These are phyloP conservation scores for Columba livia DNA, from an alignment of 2,113 vertebrate genomes.

Conservation along the genomic window DNA sequence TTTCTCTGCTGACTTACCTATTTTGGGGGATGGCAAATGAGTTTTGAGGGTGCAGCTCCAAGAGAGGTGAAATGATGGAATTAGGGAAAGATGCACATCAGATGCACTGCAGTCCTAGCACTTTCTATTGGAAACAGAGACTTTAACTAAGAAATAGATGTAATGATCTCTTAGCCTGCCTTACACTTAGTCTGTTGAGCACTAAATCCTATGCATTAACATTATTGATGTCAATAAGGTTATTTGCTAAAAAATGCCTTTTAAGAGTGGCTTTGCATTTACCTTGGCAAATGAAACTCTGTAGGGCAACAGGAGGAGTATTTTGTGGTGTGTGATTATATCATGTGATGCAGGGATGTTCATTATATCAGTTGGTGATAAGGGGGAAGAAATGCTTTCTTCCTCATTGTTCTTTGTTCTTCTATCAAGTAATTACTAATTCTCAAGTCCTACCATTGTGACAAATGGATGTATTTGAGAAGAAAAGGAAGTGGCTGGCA, in stretches of 20 bases:
- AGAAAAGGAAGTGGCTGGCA: background rate
- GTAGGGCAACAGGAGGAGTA: background rate
- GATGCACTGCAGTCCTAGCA: background rate
- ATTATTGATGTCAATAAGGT: background rate
- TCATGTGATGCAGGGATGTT: background rate
- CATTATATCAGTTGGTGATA: background rate
- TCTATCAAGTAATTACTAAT: background rate
- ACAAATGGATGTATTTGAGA: background rate
- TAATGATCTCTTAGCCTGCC: background rate
- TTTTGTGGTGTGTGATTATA: background rate
- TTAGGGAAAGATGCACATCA: background rate
- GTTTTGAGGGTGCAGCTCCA: background rate
- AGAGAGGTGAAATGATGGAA: background rate
- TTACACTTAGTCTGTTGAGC: background rate
- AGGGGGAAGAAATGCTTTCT: background rate
- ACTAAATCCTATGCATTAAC: background rate
- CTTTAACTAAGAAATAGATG: background rate
- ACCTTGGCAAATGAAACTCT: background rate
- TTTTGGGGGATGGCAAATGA: background rate
- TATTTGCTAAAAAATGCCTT: background rate
- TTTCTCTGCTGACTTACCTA: background rate
- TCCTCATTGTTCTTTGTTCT: background rate
- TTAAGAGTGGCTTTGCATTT: background rate
- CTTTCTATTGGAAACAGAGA: background rate
- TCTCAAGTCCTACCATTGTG: background rate